Evolutionary conservation across 2,888 invertebrate genomes (phyloP).

Genomic region (Tinea pellionella): DNA sequence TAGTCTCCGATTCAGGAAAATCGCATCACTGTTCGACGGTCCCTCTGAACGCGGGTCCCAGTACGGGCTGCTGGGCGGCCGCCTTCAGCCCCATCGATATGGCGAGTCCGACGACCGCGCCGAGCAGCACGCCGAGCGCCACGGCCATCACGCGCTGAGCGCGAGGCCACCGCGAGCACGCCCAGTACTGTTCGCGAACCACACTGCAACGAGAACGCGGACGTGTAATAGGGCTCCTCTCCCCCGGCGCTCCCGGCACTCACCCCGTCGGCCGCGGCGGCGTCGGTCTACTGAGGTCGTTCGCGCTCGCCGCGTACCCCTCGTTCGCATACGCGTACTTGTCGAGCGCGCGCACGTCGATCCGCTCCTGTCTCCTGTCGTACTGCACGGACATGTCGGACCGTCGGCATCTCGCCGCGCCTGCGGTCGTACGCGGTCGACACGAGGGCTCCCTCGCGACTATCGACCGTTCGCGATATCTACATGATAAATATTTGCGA

Average conservation of each 20-base stretch:
- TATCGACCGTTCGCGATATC: not conserved
- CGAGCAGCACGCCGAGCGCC: constrained; percentile 41
- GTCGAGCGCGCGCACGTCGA: constrained; percentile 14
- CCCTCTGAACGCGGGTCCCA: constrained; percentile 28
- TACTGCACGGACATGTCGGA: constrained; percentile 15
- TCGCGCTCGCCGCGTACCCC: constrained; percentile 41
- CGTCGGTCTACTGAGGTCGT: not conserved
- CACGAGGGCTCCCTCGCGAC: constrained; percentile 18
- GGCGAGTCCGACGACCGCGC: constrained; percentile 42
- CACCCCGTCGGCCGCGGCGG: constrained; percentile 31
- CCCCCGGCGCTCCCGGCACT: not conserved
- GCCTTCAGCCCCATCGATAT: constrained; percentile 29
- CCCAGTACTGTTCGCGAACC: constrained; percentile 56
- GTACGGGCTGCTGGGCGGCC: constrained; percentile 24
- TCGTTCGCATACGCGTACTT: constrained; percentile 48
- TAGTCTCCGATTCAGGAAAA: not conserved
- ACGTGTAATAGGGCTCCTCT: too few species aligned
- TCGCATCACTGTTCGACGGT: not conserved
- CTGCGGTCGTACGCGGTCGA: constrained; percentile 21
- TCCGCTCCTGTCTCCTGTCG: not conserved
- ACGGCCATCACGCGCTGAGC: constrained; percentile 42
- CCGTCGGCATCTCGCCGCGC: constrained; percentile 16
- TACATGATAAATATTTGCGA: not conserved
- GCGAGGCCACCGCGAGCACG: constrained; percentile 50
- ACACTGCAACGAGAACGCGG: constrained; percentile 34